phyloP scores from a whole-genome alignment of 2,888 invertebrate species.

The Ormia ochracea region DNA sequence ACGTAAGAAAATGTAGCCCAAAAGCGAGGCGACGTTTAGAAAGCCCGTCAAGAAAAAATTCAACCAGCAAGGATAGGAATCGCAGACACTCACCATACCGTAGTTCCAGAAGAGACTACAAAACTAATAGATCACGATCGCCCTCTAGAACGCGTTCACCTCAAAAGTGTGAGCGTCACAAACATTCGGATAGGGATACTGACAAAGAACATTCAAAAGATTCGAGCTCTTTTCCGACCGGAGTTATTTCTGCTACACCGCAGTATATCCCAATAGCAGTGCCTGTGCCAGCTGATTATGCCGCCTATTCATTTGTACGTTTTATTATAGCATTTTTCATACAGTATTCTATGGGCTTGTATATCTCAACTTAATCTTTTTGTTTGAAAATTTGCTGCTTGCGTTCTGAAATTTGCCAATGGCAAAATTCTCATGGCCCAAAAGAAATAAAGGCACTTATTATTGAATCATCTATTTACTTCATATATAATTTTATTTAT shows the following conservation, averaged over 20 bases:
- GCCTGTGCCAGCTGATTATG: conserved; percentile 57
- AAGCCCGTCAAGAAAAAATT: conserved; percentile 31
- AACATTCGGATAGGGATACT: conserved; percentile 15
- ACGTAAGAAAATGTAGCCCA: background rate
- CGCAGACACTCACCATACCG: conserved; percentile 42
- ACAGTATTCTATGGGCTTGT: background rate
- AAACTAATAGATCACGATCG: conserved; percentile 43
- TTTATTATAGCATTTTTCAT: background rate
- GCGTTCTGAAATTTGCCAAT: too few species aligned
- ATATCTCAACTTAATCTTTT: too few species aligned
- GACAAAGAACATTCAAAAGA: conserved; percentile 30
- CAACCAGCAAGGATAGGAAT: conserved; percentile 23
- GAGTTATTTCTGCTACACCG: conserved; percentile 31
- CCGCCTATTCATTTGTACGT: conserved; percentile 55
- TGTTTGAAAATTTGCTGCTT: too few species aligned
- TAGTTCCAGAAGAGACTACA: conserved; percentile 23
- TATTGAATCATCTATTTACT: too few species aligned
- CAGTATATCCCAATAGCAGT: conserved; percentile 63
- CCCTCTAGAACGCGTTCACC: conserved; percentile 46
- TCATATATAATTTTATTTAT: too few species aligned
- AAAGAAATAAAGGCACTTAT: too few species aligned
- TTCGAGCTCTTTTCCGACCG: background rate
- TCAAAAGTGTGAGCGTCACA: conserved; percentile 36
- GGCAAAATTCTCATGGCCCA: too few species aligned
- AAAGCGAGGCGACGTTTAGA: background rate